Evolutionary conservation across 2,888 invertebrate species (phyloP).

Genomic region (Strigamia maritima): DNA sequence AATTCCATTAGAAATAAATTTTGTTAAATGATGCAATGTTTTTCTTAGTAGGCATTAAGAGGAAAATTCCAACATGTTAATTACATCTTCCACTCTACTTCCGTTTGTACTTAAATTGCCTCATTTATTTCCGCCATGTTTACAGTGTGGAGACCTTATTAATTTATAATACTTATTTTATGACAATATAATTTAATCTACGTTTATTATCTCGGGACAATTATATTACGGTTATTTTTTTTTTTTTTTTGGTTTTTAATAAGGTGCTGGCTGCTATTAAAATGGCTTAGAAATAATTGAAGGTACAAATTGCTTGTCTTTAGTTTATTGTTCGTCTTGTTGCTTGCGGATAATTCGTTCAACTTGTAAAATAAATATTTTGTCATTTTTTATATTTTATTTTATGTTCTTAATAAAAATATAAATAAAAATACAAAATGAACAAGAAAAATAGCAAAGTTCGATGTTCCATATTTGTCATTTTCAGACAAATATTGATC

Average conservation of each 20-base stretch:
- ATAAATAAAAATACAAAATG: neutral
- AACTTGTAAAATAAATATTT: no score
- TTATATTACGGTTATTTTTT: neutral
- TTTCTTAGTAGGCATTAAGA: conserved; percentile 26
- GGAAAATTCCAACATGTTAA: conserved; percentile 12
- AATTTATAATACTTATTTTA: neutral
- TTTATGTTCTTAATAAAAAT: neutral
- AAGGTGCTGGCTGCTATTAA: no score
- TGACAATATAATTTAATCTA: neutral
- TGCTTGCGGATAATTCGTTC: no score
- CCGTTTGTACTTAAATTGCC: conserved; percentile 22
- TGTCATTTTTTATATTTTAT: neutral
- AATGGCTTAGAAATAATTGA: no score
- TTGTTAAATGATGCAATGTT: conserved; percentile 24
- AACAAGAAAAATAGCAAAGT: neutral
- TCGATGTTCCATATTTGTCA: neutral
- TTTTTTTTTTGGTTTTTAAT: neutral
- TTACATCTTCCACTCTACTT: conserved; percentile 19
- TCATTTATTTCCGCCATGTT: conserved; percentile 2
- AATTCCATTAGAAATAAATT: neutral
- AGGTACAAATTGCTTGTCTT: no score
- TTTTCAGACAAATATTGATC: neutral
- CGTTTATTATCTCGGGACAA: neutral
- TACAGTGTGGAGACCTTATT: neutral
- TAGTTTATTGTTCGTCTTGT: no score